Evolutionary conservation across 1,140 invertebrate species (phyloP).

Genomic region (Cydia fagiglandana): DNA sequence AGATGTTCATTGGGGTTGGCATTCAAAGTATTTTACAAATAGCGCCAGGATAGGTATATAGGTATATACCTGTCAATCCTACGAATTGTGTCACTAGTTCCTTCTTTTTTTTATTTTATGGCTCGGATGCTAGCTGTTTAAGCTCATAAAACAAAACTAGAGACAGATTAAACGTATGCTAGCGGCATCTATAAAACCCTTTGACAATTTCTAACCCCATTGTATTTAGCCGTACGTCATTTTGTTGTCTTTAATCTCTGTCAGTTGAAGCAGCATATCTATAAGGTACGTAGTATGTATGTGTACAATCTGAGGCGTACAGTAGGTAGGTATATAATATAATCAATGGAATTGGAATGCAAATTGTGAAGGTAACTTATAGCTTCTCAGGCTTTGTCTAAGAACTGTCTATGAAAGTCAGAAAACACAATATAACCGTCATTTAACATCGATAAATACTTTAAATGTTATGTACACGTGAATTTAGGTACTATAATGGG

Average conservation of each 20-base stretch:
- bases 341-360: slow-evolving; percentile 50
- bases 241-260: slow-evolving; percentile 4
- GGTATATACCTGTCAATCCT: no score
- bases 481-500: slow-evolving; percentile 45
- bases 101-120: no score
- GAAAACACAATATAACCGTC: slow-evolving; percentile 56
- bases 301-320: slow-evolving; percentile 37
- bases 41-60: no score
- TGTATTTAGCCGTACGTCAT: not conserved
- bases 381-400: slow-evolving; percentile 68
- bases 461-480: slow-evolving; percentile 52
- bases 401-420: slow-evolving; percentile 49
- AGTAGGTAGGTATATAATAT: slow-evolving; percentile 33
- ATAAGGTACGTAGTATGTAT: slow-evolving; percentile 4
- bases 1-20: not conserved
- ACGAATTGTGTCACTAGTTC: no score
- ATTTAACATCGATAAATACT: slow-evolving; percentile 63
- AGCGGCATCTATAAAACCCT: no score
- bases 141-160: no score
- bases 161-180: no score
- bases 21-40: no score
- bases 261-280: not conserved
- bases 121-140: no score
- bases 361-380: slow-evolving; percentile 55
- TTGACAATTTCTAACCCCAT: no score